phyloP scores from a whole-genome alignment of 2,797 vertebrate genomes.

The Kryptolebias ocellatus region DNA sequence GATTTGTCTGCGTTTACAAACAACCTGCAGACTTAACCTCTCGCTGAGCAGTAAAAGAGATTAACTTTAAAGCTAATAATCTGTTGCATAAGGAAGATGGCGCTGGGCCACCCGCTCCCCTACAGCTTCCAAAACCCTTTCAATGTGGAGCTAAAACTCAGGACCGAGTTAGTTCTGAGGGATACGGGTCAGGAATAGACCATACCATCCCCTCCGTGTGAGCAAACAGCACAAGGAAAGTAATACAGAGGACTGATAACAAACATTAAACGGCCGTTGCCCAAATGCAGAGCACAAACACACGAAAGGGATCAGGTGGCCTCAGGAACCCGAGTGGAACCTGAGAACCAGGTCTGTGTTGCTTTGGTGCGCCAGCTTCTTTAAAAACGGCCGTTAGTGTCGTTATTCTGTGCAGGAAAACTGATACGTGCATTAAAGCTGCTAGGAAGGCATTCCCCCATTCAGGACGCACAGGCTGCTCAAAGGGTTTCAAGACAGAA shows the following conservation, averaged over 20 bases:
- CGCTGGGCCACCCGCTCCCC: not conserved
- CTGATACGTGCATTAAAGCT: conserved; percentile 22
- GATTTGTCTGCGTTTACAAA: conserved; percentile 32
- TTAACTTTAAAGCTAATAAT: conserved; percentile 64
- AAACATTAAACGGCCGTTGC: too few species aligned
- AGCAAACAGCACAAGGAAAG: not conserved
- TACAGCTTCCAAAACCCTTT: conserved; percentile 38
- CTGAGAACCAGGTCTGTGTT: conserved; percentile 39
- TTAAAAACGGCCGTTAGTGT: conserved; percentile 48
- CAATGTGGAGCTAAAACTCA: conserved; percentile 27
- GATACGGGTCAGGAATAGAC: not conserved
- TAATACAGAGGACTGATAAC: too few species aligned
- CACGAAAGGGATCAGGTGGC: conserved; percentile 36
- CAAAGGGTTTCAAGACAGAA: not conserved
- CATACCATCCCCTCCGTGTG: not conserved
- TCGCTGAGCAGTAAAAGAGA: conserved; percentile 55
- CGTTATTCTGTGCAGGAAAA: conserved; percentile 55
- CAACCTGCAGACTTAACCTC: conserved; percentile 29
- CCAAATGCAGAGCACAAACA: not conserved
- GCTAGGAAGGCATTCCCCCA: not conserved
- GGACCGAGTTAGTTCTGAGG: not conserved
- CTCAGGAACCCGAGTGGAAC: conserved; percentile 26
- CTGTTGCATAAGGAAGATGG: conserved; percentile 58
- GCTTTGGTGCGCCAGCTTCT: conserved; percentile 15
- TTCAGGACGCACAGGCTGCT: not conserved